Conservation (phyloP, 1,140 invertebrate species). For the Helicoverpa armigera region DNA sequence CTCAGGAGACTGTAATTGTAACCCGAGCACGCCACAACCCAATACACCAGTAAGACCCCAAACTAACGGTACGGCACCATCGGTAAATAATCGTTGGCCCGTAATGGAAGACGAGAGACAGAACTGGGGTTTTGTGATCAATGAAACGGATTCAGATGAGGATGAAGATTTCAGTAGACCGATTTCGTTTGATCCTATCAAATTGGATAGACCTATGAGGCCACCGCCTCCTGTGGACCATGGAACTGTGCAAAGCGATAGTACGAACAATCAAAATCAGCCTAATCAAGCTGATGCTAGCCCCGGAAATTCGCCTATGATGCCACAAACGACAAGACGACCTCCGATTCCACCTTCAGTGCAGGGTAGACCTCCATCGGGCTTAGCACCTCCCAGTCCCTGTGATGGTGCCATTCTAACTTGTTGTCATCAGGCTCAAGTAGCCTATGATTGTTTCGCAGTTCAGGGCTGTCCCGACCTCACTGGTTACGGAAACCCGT, state of each 20-base stretch:
- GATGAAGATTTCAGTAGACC: slow-evolving; percentile 54
- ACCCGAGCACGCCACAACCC: slow-evolving; percentile 25
- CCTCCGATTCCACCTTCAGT: neutral
- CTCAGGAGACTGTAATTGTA: slow-evolving; percentile 60
- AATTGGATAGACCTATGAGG: slow-evolving; percentile 50
- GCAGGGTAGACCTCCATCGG: neutral
- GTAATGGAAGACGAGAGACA: slow-evolving; percentile 68
- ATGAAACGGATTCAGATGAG: slow-evolving; percentile 54
- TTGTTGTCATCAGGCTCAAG: slow-evolving; percentile 87
- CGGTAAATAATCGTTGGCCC: slow-evolving; percentile 51
- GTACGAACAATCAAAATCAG: neutral
- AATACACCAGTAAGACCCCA: neutral
- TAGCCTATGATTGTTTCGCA: slow-evolving; percentile 88
- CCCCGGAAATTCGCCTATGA: neutral
- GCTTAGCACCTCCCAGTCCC: slow-evolving; percentile 71
- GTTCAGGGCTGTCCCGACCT: slow-evolving; percentile 88
- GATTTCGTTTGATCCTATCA: slow-evolving; percentile 61
- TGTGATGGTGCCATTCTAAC: slow-evolving; percentile 90
- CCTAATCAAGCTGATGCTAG: neutral
- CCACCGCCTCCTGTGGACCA: slow-evolving; percentile 60
- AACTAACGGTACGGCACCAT: neutral
- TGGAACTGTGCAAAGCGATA: slow-evolving; percentile 52
- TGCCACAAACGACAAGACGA: neutral
- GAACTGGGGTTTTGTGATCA: slow-evolving; percentile 64
- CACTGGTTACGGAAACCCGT: slow-evolving; percentile 89